Evolutionary conservation across 1,140 invertebrate genomes (phyloP), one percentile per base, ranked within the genome.

Genomic region (Drosophila dunni): DNA sequence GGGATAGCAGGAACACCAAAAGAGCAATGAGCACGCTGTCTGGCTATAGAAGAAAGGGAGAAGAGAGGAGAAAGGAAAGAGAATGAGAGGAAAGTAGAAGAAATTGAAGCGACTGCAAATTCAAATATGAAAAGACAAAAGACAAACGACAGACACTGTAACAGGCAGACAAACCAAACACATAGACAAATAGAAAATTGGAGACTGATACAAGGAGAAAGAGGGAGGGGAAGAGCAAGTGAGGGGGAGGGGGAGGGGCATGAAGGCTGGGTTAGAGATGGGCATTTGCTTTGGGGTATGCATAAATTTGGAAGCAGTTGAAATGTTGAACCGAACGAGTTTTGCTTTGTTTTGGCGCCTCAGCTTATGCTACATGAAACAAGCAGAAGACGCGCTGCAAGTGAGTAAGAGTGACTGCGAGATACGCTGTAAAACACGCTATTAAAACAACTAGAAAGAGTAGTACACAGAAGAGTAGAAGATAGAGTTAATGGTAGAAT

Each of bases 291-390:
- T 57, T 20, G 68, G 67, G 67, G 67, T 74, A 76, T 86, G 75
- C 81, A 85, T 88, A 88, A 82, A 82, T 88, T 86, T 86, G 48
- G 71, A 73, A 82, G 72, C 83, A 82, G 83, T 79, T 79, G 79
- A 88, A 88, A 88, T 79, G 83, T 77, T 82, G 83, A 86, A 82
- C 67, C 71, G 45, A 40, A 57, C 58, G 58, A 48, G 68, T 73
- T 78, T 61, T 83, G 83, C 83, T 86, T 88, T 86, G 83, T 88
- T 88, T 86, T 66, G 82, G 63, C 81, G 81, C 75, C 81, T 74
- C 57, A 38, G 70, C 68, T 70, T 54, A 75, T 66, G 65, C 73
- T 46, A 84, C 73, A 81, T 66, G 61, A 75, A 80, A 38, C 57
- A 34, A 33, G 33, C n/a, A 6, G 17, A 15, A 8, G 33, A 3